Conservation (phyloP, 2,113 vertebrate genomes). For the Dipodomys merriami region DNA sequence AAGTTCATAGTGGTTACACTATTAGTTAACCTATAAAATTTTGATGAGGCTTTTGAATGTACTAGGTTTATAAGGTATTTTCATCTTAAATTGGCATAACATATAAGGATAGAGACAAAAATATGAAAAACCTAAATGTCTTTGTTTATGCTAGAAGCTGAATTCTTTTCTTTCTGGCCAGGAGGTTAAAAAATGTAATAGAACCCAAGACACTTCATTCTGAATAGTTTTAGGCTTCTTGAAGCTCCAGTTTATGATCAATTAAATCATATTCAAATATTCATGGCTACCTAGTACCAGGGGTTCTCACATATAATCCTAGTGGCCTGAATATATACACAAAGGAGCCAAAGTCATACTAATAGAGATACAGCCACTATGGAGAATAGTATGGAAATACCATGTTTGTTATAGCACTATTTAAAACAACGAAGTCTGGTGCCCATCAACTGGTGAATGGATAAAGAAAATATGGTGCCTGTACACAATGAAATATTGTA, state of each 20-base stretch:
- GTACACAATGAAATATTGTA: no score
- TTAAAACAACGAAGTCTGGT: no score
- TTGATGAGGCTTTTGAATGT: conserved; percentile 74
- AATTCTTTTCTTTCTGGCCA: conserved; percentile 31
- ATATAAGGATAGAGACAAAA: conserved; percentile 42
- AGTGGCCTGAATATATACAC: background rate
- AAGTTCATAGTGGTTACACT: conserved; percentile 81
- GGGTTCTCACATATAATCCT: no score
- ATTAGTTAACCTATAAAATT: conserved; percentile 85
- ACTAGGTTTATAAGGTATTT: conserved; percentile 78
- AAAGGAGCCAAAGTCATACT: background rate
- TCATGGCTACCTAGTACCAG: background rate
- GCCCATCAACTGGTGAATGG: no score
- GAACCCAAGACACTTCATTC: background rate
- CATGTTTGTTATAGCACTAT: no score
- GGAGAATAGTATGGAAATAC: no score
- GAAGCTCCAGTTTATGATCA: conserved; percentile 15
- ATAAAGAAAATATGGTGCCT: no score
- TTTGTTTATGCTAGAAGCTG: conserved; percentile 16
- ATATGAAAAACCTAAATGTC: conserved; percentile 35
- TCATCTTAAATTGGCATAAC: conserved; percentile 66
- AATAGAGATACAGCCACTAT: no score
- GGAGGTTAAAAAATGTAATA: background rate
- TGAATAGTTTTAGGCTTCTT: background rate
- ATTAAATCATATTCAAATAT: conserved; percentile 27